Evolutionary conservation across 2,797 vertebrate genomes (phyloP).

Genomic region (Dendrocincla fuliginosa): DNA sequence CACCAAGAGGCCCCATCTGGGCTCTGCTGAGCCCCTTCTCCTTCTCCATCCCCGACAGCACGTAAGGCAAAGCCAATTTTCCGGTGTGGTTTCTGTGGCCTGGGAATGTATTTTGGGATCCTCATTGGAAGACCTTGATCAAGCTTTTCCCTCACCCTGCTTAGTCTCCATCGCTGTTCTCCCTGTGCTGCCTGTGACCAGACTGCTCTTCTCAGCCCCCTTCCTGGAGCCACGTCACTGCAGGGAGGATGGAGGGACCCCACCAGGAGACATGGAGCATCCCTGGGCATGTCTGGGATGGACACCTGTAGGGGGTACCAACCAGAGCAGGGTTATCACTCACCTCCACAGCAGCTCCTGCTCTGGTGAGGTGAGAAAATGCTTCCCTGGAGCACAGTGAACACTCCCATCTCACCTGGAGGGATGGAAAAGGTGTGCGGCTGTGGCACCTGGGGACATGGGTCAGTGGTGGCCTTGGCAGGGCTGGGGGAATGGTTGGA

Average conservation of each 20-base stretch:
- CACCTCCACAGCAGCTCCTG: background rate
- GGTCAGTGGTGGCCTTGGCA: background rate
- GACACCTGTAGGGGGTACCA: background rate
- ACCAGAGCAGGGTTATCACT: rapidly evolving
- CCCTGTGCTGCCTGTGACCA: rapidly evolving
- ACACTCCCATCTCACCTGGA: background rate
- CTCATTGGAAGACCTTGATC: background rate
- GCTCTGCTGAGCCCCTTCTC: background rate
- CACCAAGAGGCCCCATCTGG: slow-evolving; percentile 29
- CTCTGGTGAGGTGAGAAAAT: background rate
- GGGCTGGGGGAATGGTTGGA: background rate
- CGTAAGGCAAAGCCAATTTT: background rate
- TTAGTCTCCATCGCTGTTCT: background rate
- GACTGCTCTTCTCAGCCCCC: too few species aligned
- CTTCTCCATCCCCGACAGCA: background rate
- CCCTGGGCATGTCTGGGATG: background rate
- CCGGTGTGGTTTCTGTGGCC: slow-evolving; percentile 52
- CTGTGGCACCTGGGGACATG: background rate
- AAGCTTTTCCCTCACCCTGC: background rate
- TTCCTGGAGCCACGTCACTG: rapidly evolving
- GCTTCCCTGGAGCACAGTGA: background rate
- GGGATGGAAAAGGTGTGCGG: background rate
- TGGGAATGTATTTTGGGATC: slow-evolving; percentile 16
- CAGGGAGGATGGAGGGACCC: background rate
- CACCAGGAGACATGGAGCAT: rapidly evolving